These are phyloP conservation scores for Cyphomyrus plagiostoma DNA, from an alignment of 2,113 vertebrate species.

Conservation along the genomic window DNA sequence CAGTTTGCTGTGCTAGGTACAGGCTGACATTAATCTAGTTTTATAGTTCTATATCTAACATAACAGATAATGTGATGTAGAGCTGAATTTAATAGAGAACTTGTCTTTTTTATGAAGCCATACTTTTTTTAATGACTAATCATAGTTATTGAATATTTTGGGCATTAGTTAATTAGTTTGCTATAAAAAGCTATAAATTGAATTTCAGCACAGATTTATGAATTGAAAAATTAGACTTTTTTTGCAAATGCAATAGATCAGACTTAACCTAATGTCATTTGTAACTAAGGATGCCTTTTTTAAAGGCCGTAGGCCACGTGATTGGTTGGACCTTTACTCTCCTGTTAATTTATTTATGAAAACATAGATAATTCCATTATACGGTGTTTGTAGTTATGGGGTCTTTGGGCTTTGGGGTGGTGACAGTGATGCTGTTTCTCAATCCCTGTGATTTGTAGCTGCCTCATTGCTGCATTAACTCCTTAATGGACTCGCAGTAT, in stretches of 20 bases:
- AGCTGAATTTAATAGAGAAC: slow-evolving; percentile 14
- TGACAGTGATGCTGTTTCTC: neutral
- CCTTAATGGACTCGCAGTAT: too few species aligned
- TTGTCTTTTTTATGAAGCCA: slow-evolving; percentile 12
- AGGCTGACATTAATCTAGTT: neutral
- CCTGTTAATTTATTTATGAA: slow-evolving; percentile 5
- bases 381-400: neutral
- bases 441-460: too few species aligned
- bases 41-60: neutral
- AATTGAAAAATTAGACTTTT: neutral
- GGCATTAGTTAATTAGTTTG: slow-evolving; percentile 26
- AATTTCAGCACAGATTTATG: slow-evolving; percentile 21
- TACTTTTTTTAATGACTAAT: slow-evolving; percentile 20
- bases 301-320: neutral
- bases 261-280: slow-evolving; percentile 17
- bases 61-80: neutral
- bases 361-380: neutral
- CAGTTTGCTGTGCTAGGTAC: neutral
- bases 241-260: slow-evolving; percentile 24
- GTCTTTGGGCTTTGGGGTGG: neutral
- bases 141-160: slow-evolving; percentile 26
- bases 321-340: neutral
- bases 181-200: slow-evolving; percentile 29
- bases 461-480: too few species aligned
- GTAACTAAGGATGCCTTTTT: slow-evolving; percentile 6